Base-by-base conservation (phyloP, 1,140 invertebrate genomes). In the Vanessa tameamea region DNA sequence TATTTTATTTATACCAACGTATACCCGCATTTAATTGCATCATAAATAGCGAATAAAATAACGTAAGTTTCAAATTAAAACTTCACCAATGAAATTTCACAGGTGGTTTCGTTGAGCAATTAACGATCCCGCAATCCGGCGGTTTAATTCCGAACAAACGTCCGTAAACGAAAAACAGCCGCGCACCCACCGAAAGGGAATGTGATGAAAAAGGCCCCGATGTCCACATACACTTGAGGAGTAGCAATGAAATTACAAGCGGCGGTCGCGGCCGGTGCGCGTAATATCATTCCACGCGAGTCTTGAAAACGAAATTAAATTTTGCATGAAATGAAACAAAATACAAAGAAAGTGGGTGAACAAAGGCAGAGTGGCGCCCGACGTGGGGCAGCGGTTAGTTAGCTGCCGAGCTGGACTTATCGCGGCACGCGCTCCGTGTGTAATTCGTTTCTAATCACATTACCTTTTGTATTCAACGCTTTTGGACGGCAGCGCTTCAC, bases 291-390 rank as follows among this genome's bases (percentile, higher is more conserved):
- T 92, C 90, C 90, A 79, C 79, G 82, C 89, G 90, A 90, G 88
- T 92, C 90, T 92, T 91, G 89, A 89, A 92, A 92, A 88, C 90
- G 88, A 90, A 92, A 92, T 92, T 92, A 90, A 92, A 92, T 92
- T 91, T 91, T 90, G 89, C 90, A 92, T 92, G 90, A 91, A 92
- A 91, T 91, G 86, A 88, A 90, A 92, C 88, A 88, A 90, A 87
- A 90, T 90, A 92, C 88, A 92, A 92, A 92, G 90, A 92, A 92
- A 91, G 85, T 88, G 87, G 87, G 71, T 75, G 82, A 78, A 90
- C 90, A 92, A 90, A 92, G 88, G 87, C 83, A 72, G 70, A 87
- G 81, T 85, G 85, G 83, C 82, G 82, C 73, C 79, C 79, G 79
- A 81, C 83, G 87, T 79, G 87, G 80, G 83, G 80, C 81, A 73